These are phyloP conservation scores for Lissocephala sabroskyi DNA, from an alignment of 2,888 invertebrate species.

Conservation along the genomic window DNA sequence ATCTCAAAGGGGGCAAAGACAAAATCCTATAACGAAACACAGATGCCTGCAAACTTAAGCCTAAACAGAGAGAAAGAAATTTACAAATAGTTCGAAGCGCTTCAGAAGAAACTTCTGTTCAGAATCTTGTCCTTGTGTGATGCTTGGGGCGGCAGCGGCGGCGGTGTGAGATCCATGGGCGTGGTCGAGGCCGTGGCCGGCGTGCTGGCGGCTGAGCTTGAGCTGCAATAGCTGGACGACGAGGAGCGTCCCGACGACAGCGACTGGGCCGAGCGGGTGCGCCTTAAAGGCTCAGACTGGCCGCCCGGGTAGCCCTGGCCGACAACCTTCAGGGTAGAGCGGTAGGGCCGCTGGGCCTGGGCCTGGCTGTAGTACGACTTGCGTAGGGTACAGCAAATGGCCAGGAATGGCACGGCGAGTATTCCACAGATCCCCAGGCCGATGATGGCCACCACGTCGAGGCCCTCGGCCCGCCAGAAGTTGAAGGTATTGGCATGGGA, in stretches of 20 bases:
- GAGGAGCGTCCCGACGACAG: constrained; percentile 35
- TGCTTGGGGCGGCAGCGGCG: constrained; percentile 24
- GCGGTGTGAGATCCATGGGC: constrained; percentile 40
- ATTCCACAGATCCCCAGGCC: constrained; percentile 61
- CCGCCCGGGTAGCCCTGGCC: constrained; percentile 42
- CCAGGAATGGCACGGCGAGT: constrained; percentile 68
- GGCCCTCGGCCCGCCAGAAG: constrained; percentile 64
- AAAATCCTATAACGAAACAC: too few species aligned
- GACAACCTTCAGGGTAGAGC: constrained; percentile 27
- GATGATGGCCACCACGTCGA: constrained; percentile 69
- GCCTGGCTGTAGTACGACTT: constrained; percentile 58
- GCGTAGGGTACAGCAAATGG: constrained; percentile 66
- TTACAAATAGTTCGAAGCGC: too few species aligned
- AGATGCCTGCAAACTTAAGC: too few species aligned
- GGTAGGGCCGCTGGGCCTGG: constrained; percentile 29
- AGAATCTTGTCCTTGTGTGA: constrained; percentile 15
- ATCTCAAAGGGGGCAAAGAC: too few species aligned
- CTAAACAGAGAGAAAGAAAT: too few species aligned
- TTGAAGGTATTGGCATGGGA: constrained; percentile 66
- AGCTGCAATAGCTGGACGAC: constrained; percentile 20
- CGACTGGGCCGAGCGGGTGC: constrained; percentile 47
- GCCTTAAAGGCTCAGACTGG: constrained; percentile 32
- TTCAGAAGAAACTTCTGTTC: too few species aligned
- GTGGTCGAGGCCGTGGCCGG: constrained; percentile 38
- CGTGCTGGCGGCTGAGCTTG: constrained; percentile 38